Evolutionary conservation across 1,140 invertebrate species (phyloP), one percentile per base, ranked within the genome.

Genomic region (Wasmannia auropunctata): DNA sequence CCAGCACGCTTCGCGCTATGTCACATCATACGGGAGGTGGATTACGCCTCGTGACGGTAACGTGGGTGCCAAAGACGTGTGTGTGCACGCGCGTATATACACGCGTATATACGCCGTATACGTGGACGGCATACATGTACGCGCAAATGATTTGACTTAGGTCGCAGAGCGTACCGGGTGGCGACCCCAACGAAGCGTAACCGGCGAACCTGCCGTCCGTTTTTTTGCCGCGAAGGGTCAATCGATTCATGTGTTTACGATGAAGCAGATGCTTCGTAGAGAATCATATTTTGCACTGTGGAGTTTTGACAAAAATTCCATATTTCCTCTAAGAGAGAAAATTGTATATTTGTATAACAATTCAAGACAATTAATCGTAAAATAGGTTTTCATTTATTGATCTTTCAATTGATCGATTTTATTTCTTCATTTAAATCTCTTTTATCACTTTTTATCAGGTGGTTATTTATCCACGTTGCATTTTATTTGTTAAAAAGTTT

Each of bases 11-110:
- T 83, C 90, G 85, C 88, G 89, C 65, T 70, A 70, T 93, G 93
- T 92, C 92, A 92, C 92, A 91, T 94, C 93, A 93, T 93, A 92
- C 91, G 92, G 91, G 92, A 80, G 91, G 63, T 88, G 91, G 91
- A 93, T 93, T 93, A 94, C 87, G 90, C 88, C 87, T 88, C 85
- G 43, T 65, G 85, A 76, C 51, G 58, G 67, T 51, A 72, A 86
- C 83, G 67, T 56, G 67, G 60, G 70, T 60, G 31, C 63, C 69
- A 49, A 70, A 43, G 60, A 54, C 25, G 37, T 58, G 3, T 74
- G 22, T 22, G 22, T 43, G 37, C 11, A 25, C 14, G 40, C 16
- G 34, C 31, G 31, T 37, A 10, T 14, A 28, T 37, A n/a, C 31
- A n/a, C 31, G 43, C 60, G 62, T n/a, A 43, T 10, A 54, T 7